Evolutionary conservation across 2,888 invertebrate genomes (phyloP), one percentile per base, ranked within the genome.

Genomic region (Brachyopa scutellaris): DNA sequence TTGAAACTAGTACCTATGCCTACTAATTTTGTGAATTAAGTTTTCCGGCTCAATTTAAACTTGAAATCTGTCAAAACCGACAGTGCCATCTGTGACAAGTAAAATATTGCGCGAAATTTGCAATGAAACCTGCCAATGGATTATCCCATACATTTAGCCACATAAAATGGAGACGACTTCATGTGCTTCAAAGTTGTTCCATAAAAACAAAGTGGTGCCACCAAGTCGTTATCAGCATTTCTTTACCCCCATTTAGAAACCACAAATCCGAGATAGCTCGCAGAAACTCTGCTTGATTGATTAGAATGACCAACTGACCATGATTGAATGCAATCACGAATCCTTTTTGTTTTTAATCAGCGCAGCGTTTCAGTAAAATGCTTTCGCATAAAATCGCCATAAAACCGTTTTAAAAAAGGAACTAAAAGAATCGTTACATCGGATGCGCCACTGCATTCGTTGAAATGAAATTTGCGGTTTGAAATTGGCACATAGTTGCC

Each of bases 401-500:
- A 9, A 17, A 26, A 2, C 21, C 3, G 15, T 11, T 11, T 15
- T 42, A 2, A 5, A 64, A 64, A 23, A 42, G 17, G 13, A 42
- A 49, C 57, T 67, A 38, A 49, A 17, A 21, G 17, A 38, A 36
- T 31, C 51, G 64, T 64, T 57, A 72, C 64, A 57, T 49, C 31
- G 57, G 42, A 42, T 67, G 61, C n/a, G n/a, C 26, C 23, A 69
- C 49, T 23, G 19, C 57, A 69, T 61, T 61, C 40, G 19, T 17
- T 57, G 23, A 69, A 51, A 76, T 76, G 62, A 64, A 70, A 76
- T 76, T 76, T 76, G 76, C 47, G 69, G 76, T 51, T 51, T 11
- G 55, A 64, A 70, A 40, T 76, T 80, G 80, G 80, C 76, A 76
- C 62, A 76, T 33, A 69, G 67, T 76, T 80, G 74, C 62, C 62